Evolutionary conservation across 2,888 invertebrate species (phyloP).

Genomic region (Drosophila anomalata): DNA sequence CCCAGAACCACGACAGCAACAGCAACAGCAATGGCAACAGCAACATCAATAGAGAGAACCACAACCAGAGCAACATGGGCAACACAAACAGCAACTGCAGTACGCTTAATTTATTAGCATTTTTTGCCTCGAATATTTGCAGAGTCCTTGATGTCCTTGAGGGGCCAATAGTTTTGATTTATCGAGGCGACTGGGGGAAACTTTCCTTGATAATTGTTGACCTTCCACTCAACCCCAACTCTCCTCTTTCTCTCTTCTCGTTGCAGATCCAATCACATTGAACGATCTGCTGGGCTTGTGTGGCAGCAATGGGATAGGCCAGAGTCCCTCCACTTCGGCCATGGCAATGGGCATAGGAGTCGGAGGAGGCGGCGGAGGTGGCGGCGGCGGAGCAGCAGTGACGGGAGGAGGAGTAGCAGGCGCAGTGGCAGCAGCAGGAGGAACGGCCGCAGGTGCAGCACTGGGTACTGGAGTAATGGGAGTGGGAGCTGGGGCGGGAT

Average conservation of each 20-base stretch:
- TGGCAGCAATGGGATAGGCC: slow-evolving; percentile 59
- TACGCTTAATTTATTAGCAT: slow-evolving; percentile 79
- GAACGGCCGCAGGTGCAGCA: slow-evolving; percentile 8
- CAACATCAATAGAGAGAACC: slow-evolving; percentile 47
- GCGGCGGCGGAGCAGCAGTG: slow-evolving; percentile 10
- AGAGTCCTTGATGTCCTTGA: slow-evolving; percentile 78
- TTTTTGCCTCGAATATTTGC: slow-evolving; percentile 70
- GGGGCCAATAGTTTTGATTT: slow-evolving; percentile 74
- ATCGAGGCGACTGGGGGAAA: slow-evolving; percentile 62
- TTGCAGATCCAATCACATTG: slow-evolving; percentile 80
- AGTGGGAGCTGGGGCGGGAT: slow-evolving; percentile 17
- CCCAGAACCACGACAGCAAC: slow-evolving; percentile 52
- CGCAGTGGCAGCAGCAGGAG: slow-evolving; percentile 4
- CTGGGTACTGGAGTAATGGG: slow-evolving; percentile 13
- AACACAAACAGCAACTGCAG: slow-evolving; percentile 67
- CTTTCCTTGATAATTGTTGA: slow-evolving; percentile 59
- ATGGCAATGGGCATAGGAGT: slow-evolving; percentile 34
- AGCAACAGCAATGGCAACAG: slow-evolving; percentile 47
- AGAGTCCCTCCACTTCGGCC: slow-evolving; percentile 46
- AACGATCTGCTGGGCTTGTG: slow-evolving; percentile 81
- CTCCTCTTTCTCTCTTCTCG: slow-evolving; percentile 27
- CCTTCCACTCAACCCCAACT: slow-evolving; percentile 31
- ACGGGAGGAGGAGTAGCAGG: slow-evolving; percentile 43
- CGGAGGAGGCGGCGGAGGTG: slow-evolving; percentile 30
- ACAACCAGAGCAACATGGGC: slow-evolving; percentile 24